Evolutionary conservation across 35 echinoderm and acorn worm species (phyloP).

Genomic region (Ophioderma brevispina): DNA sequence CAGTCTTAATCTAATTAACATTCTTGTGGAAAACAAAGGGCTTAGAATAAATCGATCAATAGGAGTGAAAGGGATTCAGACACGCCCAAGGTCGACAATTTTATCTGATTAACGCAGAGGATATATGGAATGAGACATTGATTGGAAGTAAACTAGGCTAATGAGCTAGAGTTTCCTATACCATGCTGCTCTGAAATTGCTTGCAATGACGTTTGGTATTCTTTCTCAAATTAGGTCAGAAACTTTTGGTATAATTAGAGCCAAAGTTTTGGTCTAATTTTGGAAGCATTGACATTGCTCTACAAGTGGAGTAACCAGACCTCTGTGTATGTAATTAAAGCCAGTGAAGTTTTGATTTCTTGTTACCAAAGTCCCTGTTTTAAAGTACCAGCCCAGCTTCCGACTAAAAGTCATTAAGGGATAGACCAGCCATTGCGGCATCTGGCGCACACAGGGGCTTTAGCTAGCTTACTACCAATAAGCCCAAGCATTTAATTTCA

Average conservation of each 20-base stretch:
- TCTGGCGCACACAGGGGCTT: not conserved
- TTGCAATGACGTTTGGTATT: no score
- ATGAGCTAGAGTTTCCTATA: not conserved
- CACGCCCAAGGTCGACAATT: not conserved
- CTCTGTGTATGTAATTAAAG: not conserved
- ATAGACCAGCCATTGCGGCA: not conserved
- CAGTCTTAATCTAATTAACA: no score
- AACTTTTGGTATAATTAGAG: no score
- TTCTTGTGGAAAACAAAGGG: no score
- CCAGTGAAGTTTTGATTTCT: not conserved
- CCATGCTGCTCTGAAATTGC: no score
- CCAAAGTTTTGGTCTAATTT: not conserved
- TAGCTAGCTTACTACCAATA: no score
- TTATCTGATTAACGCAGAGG: not conserved
- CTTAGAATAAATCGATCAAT: no score
- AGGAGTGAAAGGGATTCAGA: no score
- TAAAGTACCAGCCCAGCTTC: not conserved
- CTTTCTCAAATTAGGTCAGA: no score
- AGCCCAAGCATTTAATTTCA: not conserved
- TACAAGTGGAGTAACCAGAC: not conserved
- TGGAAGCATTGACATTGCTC: not conserved
- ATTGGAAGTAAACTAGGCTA: not conserved
- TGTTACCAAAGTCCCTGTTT: not conserved
- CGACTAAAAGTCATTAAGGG: not conserved
- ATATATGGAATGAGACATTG: not conserved